Percentiles rank a stretch among this genome's conserved stretches.
Conservation (phyloP, 2,113 vertebrate species). For the Paralichthys olivaceus region DNA sequence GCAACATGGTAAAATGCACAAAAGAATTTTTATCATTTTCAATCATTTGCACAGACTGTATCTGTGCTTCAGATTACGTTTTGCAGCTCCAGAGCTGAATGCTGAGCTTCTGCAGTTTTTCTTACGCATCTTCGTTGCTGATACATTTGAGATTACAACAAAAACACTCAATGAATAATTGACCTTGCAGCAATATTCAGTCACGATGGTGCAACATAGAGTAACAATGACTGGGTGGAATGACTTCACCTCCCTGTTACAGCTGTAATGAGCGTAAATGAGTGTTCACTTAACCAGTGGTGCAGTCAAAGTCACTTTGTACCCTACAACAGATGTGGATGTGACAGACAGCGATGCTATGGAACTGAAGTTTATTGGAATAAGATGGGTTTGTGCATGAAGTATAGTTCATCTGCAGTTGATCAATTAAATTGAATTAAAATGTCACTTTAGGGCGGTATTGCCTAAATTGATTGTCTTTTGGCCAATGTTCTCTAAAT, state of each 20-base stretch:
- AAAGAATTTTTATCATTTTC: neutral
- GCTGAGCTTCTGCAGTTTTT: neutral
- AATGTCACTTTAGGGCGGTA: too few species aligned
- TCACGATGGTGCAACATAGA: constrained; percentile 37
- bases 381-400: too few species aligned
- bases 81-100: constrained; percentile 9
- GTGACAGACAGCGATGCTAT: neutral
- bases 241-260: constrained; percentile 4
- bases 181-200: constrained; percentile 43
- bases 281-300: neutral
- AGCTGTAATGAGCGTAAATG: neutral
- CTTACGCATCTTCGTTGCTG: neutral
- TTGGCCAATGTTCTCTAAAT: too few species aligned
- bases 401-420: too few species aligned
- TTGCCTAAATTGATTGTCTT: too few species aligned
- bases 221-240: constrained; percentile 29
- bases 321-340: neutral
- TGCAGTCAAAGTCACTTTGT: constrained; percentile 1
- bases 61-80: neutral
- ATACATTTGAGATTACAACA: constrained; percentile 34
- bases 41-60: too few species aligned
- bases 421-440: too few species aligned
- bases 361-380: neutral
- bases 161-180: constrained; percentile 44
- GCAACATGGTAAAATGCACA: neutral